Evolutionary conservation across 2,797 vertebrate genomes (phyloP).

Genomic region (Meda fulgida): DNA sequence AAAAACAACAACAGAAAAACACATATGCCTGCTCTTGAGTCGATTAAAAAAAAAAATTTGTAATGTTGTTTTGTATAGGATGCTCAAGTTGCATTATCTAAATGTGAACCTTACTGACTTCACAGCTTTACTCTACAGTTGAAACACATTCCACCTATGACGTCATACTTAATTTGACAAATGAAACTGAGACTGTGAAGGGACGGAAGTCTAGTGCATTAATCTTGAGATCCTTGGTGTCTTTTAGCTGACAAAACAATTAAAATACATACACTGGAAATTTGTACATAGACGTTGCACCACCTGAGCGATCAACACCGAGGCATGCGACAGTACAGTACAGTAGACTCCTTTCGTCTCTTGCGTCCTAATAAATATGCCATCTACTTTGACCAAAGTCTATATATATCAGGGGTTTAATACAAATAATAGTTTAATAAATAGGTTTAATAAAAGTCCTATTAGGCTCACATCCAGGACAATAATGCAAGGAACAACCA

Average conservation of each 20-base stretch:
- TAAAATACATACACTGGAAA: not conserved
- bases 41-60: not conserved
- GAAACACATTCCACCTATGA: not conserved
- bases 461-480: constrained; percentile 17
- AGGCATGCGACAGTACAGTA: not conserved
- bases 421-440: no score
- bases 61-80: not conserved
- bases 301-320: not conserved
- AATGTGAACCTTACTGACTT: not conserved
- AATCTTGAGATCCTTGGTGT: not conserved
- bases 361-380: constrained; percentile 5
- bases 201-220: not conserved
- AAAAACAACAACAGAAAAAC: not conserved
- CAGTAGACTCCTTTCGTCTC: not conserved
- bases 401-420: not conserved
- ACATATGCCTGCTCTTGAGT: no score
- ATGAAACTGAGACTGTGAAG: not conserved
- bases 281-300: not conserved
- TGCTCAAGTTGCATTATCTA: not conserved
- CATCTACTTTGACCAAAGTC: not conserved
- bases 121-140: not conserved
- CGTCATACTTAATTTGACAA: not conserved
- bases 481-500: not conserved
- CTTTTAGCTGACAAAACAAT: not conserved
- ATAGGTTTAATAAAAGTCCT: no score